phyloP scores from a whole-genome alignment of 2,797 vertebrate genomes.

The Aldrovandia affinis region DNA sequence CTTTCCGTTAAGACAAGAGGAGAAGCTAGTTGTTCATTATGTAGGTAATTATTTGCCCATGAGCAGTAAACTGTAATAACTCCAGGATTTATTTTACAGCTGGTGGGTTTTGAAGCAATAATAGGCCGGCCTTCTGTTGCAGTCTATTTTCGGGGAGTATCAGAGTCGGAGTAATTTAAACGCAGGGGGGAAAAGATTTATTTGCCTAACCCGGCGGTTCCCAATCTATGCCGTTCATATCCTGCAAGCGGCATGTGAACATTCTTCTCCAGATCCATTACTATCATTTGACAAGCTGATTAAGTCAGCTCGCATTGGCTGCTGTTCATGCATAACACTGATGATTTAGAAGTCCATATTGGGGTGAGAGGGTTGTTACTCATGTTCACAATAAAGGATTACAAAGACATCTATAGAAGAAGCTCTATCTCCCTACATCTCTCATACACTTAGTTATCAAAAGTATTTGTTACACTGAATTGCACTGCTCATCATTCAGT shows the following conservation, averaged over 20 bases:
- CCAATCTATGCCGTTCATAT: background rate
- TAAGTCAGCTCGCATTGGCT: background rate
- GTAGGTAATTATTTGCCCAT: background rate
- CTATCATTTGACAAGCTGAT: background rate
- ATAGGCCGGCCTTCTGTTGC: background rate
- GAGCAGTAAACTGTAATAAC: background rate
- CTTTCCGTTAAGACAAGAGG: background rate
- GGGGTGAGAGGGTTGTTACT: too few relatives aligned
- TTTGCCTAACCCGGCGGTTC: background rate
- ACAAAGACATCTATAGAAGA: too few relatives aligned
- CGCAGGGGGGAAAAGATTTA: background rate
- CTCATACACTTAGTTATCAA: too few relatives aligned
- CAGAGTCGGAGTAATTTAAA: background rate
- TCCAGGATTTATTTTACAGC: background rate
- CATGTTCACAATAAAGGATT: too few relatives aligned
- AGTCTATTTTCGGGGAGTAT: background rate
- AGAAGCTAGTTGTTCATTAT: slow-evolving; percentile 7
- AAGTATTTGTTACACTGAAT: too few relatives aligned
- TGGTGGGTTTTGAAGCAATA: background rate
- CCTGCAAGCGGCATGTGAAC: background rate
- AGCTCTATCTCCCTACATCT: too few relatives aligned
- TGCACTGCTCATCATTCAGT: too few relatives aligned
- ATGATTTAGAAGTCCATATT: too few relatives aligned
- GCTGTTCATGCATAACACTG: background rate
- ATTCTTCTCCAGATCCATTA: background rate